phyloP scores from a whole-genome alignment of 2,888 invertebrate species.

The Tenthredo mesomela region DNA sequence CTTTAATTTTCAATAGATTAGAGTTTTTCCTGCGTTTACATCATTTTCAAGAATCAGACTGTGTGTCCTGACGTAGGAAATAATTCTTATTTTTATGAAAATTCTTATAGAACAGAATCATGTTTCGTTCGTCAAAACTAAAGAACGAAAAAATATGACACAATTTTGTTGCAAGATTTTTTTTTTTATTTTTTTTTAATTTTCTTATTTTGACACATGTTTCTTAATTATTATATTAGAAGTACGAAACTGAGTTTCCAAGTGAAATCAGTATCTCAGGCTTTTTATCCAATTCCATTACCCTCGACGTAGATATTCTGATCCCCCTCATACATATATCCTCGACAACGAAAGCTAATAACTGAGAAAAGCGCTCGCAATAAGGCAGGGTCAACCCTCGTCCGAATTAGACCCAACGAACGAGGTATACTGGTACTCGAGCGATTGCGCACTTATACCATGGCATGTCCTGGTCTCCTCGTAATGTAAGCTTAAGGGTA shows the following conservation, averaged over 20 bases:
- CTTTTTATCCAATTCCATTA: neutral
- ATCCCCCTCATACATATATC: neutral
- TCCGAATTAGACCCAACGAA: slow-evolving; percentile 1
- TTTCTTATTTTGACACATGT: too few species aligned
- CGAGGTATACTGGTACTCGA: slow-evolving; percentile 22
- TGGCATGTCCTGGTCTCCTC: neutral
- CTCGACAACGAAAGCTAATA: neutral
- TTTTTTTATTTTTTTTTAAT: too few species aligned
- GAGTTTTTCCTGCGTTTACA: too few species aligned
- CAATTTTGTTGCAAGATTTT: too few species aligned
- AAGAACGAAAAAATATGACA: too few species aligned
- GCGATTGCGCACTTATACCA: neutral
- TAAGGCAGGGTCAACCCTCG: slow-evolving; percentile 6
- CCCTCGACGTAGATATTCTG: neutral
- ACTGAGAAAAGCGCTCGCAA: neutral
- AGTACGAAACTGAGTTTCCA: neutral
- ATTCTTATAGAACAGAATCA: too few species aligned
- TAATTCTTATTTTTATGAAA: too few species aligned
- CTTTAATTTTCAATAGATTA: too few species aligned
- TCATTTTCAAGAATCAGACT: too few species aligned
- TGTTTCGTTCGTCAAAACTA: too few species aligned
- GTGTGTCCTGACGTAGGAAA: too few species aligned
- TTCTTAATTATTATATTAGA: neutral
- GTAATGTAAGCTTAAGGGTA: slow-evolving; percentile 19
- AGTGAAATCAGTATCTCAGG: neutral